Evolutionary conservation across 2,888 invertebrate genomes (phyloP), one percentile per base, ranked within the genome.

Genomic region (Rosalia funebris): DNA sequence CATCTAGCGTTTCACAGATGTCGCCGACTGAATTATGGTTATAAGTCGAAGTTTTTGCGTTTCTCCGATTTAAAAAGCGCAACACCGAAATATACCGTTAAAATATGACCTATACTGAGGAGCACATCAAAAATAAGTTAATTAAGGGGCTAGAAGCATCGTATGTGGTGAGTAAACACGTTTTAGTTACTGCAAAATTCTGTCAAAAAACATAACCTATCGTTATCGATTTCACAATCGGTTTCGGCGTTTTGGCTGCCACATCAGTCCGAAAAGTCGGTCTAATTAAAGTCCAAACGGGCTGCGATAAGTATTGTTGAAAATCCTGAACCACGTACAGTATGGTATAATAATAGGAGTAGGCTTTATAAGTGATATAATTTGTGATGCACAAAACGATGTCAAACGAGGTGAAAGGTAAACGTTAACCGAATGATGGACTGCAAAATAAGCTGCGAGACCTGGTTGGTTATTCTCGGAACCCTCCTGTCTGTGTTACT

Each of bases 101-200:
- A 42, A 42, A 16, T 41, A 89, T 89, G 89, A 84, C 86, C 79
- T 73, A 87, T 81, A 85, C 87, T 70, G 88, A 87, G 81, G 85
- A 84, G 73, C 84, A 89, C 79, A 83, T 90, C 75, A 86, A 85
- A 79, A 84, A 86, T 72, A 91, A 90, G 82, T 83, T 90, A 73
- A 82, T 81, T 71, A 85, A 88, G 81, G 88, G 86, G 83, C 83
- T 90, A 76, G 86, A 88, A 74, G 89, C 90, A 71, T 82, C 85
- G 74, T 86, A 89, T 82, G 88, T 90, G 82, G 90, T 90, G 86
- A 87, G 89, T 88, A 82, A 53, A 48, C 14, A 57, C 32, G 17
- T 36, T 54, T 53, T 69, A 57, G 19, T 14, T 50, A 32, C 10
- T n/a, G 12, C 12, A 20, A 17, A 37, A 42, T 57, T 20, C 70